These are phyloP conservation scores for Drosophila recens DNA, from an alignment of 2,888 invertebrate genomes.

Conservation along the genomic window DNA sequence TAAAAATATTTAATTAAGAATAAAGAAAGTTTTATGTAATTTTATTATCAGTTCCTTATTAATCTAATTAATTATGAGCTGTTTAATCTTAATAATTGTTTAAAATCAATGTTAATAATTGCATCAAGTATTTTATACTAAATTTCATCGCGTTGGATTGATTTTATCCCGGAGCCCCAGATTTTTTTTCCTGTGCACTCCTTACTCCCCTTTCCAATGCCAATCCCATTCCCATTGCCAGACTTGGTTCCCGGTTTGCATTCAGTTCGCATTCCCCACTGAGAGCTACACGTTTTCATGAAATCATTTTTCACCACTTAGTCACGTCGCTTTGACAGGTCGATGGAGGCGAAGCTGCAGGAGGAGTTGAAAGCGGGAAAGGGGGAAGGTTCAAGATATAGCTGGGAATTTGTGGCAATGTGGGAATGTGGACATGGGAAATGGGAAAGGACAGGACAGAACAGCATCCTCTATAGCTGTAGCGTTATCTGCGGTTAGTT, in stretches of 20 bases:
- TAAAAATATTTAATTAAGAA: no score
- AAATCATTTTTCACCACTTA: conserved; percentile 79
- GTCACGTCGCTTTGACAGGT: conserved; percentile 79
- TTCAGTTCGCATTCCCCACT: conserved; percentile 62
- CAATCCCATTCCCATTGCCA: conserved; percentile 21
- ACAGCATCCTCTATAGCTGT: conserved; percentile 60
- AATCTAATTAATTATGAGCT: no score
- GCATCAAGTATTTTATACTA: no score
- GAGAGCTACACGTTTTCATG: conserved; percentile 79
- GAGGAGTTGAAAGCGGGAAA: background rate
- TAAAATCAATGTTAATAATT: no score
- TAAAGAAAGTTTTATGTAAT: no score
- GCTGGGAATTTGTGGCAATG: conserved; percentile 31
- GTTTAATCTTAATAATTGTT: no score
- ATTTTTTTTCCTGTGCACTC: no score
- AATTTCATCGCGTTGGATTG: no score
- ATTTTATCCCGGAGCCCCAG: no score
- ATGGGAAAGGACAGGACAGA: conserved; percentile 63
- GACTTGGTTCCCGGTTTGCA: conserved; percentile 45
- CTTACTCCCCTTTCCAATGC: conserved; percentile 2
- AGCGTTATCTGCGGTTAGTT: conserved; percentile 76
- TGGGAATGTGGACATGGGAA: conserved; percentile 36
- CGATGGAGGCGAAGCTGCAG: conserved; percentile 46
- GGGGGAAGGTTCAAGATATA: background rate
- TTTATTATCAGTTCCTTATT: no score